Evolutionary conservation across 2,113 vertebrate genomes (phyloP).

Genomic region (Pyrgilauda ruficollis): DNA sequence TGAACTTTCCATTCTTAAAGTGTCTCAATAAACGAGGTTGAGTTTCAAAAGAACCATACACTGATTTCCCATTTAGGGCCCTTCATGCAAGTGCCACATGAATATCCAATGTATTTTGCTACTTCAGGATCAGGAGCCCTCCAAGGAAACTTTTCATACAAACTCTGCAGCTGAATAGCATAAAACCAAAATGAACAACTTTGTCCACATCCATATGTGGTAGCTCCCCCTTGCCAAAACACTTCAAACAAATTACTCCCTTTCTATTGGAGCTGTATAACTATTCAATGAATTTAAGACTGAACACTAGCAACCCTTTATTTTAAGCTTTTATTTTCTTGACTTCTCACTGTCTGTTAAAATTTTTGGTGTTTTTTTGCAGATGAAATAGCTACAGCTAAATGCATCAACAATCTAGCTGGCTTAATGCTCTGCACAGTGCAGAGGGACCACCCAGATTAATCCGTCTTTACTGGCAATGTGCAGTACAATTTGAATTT

Average conservation of each 20-base stretch:
- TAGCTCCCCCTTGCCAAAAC: not conserved
- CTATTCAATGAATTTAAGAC: not conserved
- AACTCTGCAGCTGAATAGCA: not conserved
- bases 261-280: not conserved
- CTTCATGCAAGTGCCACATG: not conserved
- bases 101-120: not conserved
- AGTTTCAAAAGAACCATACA: not conserved
- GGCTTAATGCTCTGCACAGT: not conserved
- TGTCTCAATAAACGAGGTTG: not conserved
- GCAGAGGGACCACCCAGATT: not conserved
- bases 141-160: not conserved
- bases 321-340: not conserved
- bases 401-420: not conserved
- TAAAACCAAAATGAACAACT: not conserved
- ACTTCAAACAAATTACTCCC: not conserved
- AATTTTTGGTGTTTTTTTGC: not conserved
- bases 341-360: not conserved
- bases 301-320: not conserved
- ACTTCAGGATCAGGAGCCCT: not conserved
- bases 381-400: not conserved
- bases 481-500: not conserved
- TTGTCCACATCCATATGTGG: fast-evolving
- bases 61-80: not conserved
- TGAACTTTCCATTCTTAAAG: not conserved
- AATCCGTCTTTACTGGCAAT: not conserved